Evolutionary conservation across 2,113 vertebrate genomes (phyloP).

Genomic region (Pachycephala philippinensis): DNA sequence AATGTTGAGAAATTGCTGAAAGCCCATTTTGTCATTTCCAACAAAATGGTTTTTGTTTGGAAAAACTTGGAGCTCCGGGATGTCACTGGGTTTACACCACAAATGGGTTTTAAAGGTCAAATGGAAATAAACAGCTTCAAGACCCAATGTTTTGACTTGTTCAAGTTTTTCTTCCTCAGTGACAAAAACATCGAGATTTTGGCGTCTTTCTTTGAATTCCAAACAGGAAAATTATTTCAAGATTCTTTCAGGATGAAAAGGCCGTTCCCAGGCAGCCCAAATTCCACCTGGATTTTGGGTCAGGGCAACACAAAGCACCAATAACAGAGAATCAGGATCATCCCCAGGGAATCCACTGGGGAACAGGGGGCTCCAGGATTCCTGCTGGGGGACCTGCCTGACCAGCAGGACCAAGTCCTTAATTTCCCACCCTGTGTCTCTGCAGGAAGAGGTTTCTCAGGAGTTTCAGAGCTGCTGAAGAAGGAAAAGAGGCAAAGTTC

Average conservation of each 20-base stretch:
- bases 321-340: background rate
- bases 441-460: background rate
- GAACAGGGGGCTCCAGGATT: background rate
- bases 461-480: background rate
- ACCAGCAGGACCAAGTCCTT: background rate
- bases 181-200: background rate
- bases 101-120: conserved; percentile 37
- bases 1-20: background rate
- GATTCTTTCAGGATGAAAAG: background rate
- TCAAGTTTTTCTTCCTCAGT: background rate
- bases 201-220: background rate
- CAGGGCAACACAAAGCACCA: background rate
- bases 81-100: background rate
- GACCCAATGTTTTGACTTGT: background rate
- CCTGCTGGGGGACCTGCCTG: background rate
- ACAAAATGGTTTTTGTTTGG: background rate
- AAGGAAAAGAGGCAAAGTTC: background rate
- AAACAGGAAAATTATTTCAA: background rate
- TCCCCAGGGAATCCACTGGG: background rate
- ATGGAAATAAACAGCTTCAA: conserved; percentile 31
- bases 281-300: background rate
- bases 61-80: background rate
- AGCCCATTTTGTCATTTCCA: background rate
- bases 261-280: background rate
- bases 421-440: background rate